Percentiles rank a stretch among this genome's conserved stretches.
Conservation (phyloP, 1,140 invertebrate species). For the Acarapis woodi region DNA sequence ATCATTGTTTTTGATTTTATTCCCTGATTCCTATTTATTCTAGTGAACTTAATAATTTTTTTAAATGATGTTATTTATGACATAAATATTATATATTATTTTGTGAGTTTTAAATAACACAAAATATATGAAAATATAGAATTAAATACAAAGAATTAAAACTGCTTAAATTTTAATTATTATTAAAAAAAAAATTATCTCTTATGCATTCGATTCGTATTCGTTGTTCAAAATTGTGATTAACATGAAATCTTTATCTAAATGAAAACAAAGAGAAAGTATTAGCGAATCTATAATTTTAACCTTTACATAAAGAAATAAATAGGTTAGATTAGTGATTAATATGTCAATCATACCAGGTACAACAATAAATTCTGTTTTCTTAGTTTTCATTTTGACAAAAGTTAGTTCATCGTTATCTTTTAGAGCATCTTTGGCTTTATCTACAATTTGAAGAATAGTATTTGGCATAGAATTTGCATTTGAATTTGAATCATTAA, state of each 20-base stretch:
- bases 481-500: slow-evolving; percentile 2
- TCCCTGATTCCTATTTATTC: too few species aligned
- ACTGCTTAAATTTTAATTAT: too few species aligned
- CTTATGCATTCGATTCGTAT: neutral
- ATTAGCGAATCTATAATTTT: neutral
- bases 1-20: too few species aligned
- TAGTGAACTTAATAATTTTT: too few species aligned
- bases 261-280: neutral
- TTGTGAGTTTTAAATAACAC: too few species aligned
- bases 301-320: neutral
- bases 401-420: slow-evolving; percentile 12
- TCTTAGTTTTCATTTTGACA: slow-evolving; percentile 9
- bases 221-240: neutral
- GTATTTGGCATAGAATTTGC: slow-evolving; percentile 4
- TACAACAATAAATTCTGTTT: slow-evolving; percentile 11
- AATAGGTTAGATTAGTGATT: neutral
- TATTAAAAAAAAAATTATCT: too few species aligned
- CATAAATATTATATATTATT: too few species aligned
- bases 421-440: slow-evolving; percentile 7
- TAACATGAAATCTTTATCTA: neutral
- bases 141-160: too few species aligned
- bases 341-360: slow-evolving; percentile 3
- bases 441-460: slow-evolving; percentile 9
- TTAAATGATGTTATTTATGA: too few species aligned
- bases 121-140: too few species aligned